Percentiles rank a stretch among this genome's conserved stretches.
Evolutionary conservation across 2,888 invertebrate genomes (phyloP).

Genomic region (Chrysomela aeneicollis): DNA sequence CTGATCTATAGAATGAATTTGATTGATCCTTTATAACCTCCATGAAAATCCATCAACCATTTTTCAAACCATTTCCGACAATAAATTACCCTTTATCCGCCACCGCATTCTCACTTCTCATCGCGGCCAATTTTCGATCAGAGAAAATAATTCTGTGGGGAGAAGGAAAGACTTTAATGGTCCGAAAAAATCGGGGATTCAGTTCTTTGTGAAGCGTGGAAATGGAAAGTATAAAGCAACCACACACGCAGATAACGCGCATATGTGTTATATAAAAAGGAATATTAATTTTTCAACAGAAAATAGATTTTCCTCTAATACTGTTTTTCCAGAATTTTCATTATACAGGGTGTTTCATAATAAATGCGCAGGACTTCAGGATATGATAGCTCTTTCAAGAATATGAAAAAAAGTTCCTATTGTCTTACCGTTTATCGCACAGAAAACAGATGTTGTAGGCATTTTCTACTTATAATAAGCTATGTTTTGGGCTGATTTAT

Average conservation of each 20-base stretch:
- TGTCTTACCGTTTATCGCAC: too few species aligned
- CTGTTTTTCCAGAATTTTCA: neutral
- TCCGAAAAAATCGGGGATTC: conserved; percentile 9
- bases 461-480: too few species aligned
- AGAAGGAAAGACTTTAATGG: conserved; percentile 21
- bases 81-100: neutral
- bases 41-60: neutral
- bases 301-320: neutral
- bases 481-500: too few species aligned
- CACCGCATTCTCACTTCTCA: conserved; percentile 7
- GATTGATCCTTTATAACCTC: neutral
- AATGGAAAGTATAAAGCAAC: neutral
- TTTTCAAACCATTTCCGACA: neutral
- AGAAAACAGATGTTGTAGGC: too few species aligned
- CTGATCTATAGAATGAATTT: neutral
- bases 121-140: conserved; percentile 18
- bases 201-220: neutral
- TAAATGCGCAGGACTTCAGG: too few species aligned
- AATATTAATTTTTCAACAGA: neutral
- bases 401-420: too few species aligned
- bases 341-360: neutral
- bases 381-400: too few species aligned
- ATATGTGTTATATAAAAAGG: neutral
- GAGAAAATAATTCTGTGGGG: conserved; percentile 13
- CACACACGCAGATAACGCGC: neutral